These are phyloP conservation scores for Ptychodera flava DNA, from an alignment of 35 echinoderm and acorn worm genomes.

Conservation along the genomic window DNA sequence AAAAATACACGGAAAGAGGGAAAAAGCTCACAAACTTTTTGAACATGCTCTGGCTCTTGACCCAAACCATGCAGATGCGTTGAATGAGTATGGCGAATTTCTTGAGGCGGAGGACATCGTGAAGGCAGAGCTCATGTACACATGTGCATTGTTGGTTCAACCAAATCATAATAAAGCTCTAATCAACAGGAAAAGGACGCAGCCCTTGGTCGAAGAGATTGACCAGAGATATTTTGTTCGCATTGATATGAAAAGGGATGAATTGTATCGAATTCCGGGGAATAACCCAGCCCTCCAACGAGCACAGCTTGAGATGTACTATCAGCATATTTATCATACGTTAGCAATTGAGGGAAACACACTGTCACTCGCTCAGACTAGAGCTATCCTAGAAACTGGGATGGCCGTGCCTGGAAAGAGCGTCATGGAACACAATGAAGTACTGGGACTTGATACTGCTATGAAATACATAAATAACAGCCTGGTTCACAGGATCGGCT, in stretches of 20 bases:
- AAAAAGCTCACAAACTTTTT: slow-evolving; percentile 89
- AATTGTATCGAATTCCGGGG: slow-evolving; percentile 38
- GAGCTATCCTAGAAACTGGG: slow-evolving; percentile 82
- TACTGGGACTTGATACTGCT: slow-evolving; percentile 69
- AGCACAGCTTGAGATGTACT: slow-evolving; percentile 75
- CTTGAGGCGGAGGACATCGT: slow-evolving; percentile 81
- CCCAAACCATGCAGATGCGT: slow-evolving; percentile 68
- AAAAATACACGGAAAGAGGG: slow-evolving; percentile 61
- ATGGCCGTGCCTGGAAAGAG: slow-evolving; percentile 82
- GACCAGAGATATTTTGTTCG: slow-evolving; percentile 54
- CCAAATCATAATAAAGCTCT: slow-evolving; percentile 62
- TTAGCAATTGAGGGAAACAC: slow-evolving; percentile 96
- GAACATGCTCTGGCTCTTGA: slow-evolving; percentile 89
- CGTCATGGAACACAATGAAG: slow-evolving; percentile 93
- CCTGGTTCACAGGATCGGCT: slow-evolving; percentile 61
- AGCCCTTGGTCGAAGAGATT: slow-evolving; percentile 59
- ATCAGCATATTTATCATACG: slow-evolving; percentile 90
- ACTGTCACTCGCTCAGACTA: slow-evolving; percentile 75
- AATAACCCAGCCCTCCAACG: slow-evolving; percentile 57
- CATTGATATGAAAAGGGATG: slow-evolving; percentile 59
- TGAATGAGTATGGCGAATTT: slow-evolving; percentile 91
- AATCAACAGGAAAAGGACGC: slow-evolving; percentile 62
- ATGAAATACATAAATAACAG: slow-evolving; percentile 91
- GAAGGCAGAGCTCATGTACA: slow-evolving; percentile 77
- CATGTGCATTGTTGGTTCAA: slow-evolving; percentile 73